Evolutionary conservation across 2,113 vertebrate species (phyloP), one percentile per base, ranked within the genome.

Genomic region (Brevimyrus niger): DNA sequence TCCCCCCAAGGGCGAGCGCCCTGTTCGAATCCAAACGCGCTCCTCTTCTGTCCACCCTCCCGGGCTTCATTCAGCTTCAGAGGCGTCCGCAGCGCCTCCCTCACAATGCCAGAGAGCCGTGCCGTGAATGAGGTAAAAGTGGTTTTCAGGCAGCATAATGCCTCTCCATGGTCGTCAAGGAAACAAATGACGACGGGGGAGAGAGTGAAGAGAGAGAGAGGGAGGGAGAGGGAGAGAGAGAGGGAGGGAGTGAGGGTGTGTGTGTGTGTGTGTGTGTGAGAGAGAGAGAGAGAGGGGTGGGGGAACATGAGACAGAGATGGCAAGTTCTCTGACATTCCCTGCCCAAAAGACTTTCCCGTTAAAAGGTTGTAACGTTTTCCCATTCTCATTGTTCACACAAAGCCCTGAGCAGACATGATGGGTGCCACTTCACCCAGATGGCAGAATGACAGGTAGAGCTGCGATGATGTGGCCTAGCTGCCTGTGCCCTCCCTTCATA

Each of bases 111-210:
- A 92, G 94, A 93, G 91, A 91, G 91, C 95, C 91, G 31, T 91
- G 95, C 95, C 96, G 96, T 96, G 96, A 96, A 94, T 94, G 96
- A 93, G 95, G 94, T 94, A 93, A 93, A 95, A 96, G 95, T 96
- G 94, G 96, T 95, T 96, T 96, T 94, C 95, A 95, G 95, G 92
- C 96, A 91, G 93, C 95, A 96, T 97, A 98, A 97, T 96, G 96
- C 97, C 95, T 93, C 95, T 91, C 94, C 92, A 87, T 90, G 92
- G 96, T 99, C 96, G 91, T 97, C 97, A 97, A 97, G 96, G 97
- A 96, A 97, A 99, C 97, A 96, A 97, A 97, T 96, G 95, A 94
- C 94, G 93, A 94, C 92, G 94, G 89, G 94, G 92, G 93, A 88
- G 88, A 87, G 90, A 88, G 92, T 88, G 88, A 86, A 91, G 58